Evolutionary conservation across 1,140 invertebrate species (phyloP).

Genomic region (Monomorium pharaonis): DNA sequence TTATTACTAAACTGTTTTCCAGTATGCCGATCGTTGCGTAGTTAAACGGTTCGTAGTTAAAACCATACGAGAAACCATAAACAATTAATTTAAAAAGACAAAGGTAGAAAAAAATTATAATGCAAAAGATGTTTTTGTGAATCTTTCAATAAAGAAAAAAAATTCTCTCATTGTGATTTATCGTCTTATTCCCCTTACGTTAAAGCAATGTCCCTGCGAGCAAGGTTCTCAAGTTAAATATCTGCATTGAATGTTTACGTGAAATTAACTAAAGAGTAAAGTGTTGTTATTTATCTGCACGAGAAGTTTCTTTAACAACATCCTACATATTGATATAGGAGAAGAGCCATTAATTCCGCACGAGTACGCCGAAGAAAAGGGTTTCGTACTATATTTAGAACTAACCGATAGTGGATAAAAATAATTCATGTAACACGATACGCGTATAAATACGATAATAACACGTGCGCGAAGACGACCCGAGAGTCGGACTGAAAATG

Average conservation of each 20-base stretch:
- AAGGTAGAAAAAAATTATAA: background rate
- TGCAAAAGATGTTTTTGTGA: background rate
- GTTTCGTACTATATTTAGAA: constrained; percentile 66
- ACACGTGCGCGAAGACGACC: constrained; percentile 39
- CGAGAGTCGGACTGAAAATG: background rate
- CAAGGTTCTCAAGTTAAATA: constrained; percentile 5
- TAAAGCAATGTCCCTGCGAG: background rate
- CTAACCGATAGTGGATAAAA: constrained; percentile 59
- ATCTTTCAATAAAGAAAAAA: background rate
- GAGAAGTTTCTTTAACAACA: constrained; percentile 41
- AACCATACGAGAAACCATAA: background rate
- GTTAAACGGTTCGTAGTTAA: background rate
- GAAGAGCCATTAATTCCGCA: constrained; percentile 64
- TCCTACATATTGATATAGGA: constrained; percentile 47
- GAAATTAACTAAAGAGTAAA: constrained; percentile 53
- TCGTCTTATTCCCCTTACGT: background rate
- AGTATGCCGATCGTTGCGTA: background rate
- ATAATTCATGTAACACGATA: constrained; percentile 58
- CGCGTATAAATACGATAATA: constrained; percentile 45
- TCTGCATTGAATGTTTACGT: background rate
- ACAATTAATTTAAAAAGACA: background rate
- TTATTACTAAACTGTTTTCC: no score
- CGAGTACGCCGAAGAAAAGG: constrained; percentile 57
- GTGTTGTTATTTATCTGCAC: constrained; percentile 40
- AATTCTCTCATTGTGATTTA: background rate